Conservation (phyloP, 1,140 invertebrate species). For the Megathymus violae region DNA sequence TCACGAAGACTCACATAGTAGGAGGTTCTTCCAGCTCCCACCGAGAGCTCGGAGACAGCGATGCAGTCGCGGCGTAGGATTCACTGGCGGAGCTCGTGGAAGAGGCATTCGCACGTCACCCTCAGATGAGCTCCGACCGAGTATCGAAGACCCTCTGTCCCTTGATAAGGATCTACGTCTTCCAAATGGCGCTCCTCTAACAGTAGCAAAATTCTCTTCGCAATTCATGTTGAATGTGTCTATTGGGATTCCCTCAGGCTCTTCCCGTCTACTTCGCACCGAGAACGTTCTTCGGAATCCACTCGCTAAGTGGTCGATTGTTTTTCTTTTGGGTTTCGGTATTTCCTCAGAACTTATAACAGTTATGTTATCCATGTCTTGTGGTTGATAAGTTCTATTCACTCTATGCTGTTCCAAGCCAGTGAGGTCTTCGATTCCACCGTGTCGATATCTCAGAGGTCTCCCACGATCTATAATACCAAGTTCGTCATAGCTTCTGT, state of each 20-base stretch:
- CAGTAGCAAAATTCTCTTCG: constrained; percentile 76
- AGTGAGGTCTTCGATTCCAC: constrained; percentile 70
- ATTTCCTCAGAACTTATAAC: constrained; percentile 82
- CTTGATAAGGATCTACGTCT: constrained; percentile 71
- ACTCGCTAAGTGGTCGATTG: constrained; percentile 71
- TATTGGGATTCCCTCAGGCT: constrained; percentile 69
- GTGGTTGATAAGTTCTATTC: constrained; percentile 54
- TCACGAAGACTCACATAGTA: constrained; percentile 85
- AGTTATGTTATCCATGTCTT: constrained; percentile 76
- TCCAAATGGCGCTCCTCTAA: constrained; percentile 74
- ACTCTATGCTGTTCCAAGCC: constrained; percentile 57
- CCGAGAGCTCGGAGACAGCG: constrained; percentile 85
- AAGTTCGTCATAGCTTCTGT: constrained; percentile 83
- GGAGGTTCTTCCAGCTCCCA: constrained; percentile 87
- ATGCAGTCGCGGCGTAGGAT: constrained; percentile 82
- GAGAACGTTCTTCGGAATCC: constrained; percentile 76
- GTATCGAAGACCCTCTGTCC: constrained; percentile 69
- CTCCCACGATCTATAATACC: constrained; percentile 64
- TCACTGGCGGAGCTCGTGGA: constrained; percentile 60
- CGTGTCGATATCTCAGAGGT: constrained; percentile 66
- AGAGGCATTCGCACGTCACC: constrained; percentile 75
- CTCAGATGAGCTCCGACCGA: constrained; percentile 81
- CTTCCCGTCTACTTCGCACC: constrained; percentile 65
- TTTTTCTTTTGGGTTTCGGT: constrained; percentile 69
- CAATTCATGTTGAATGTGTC: constrained; percentile 70